Conservation (phyloP, 2,888 invertebrate species). For the Troides aeacus region DNA sequence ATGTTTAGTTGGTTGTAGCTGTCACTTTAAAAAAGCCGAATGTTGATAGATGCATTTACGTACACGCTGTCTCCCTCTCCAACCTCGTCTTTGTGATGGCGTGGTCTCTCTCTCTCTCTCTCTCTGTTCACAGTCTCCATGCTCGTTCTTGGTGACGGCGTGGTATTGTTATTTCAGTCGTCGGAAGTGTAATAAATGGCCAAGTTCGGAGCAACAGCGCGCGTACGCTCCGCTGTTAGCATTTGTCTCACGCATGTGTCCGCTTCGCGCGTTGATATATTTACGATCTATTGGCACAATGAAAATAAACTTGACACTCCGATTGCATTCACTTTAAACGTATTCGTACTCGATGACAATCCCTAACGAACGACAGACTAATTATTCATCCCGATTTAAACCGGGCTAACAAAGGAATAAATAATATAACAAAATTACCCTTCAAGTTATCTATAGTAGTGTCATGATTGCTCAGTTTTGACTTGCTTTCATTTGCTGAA, state of each 20-base stretch:
- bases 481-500: too few relatives aligned
- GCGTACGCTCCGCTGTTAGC: constrained; percentile 66
- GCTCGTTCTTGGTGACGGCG: constrained; percentile 51
- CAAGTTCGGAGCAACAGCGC: constrained; percentile 67
- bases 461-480: too few relatives aligned
- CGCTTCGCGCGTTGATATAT: constrained; percentile 69
- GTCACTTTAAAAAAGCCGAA: constrained; percentile 45
- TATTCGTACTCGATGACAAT: constrained; percentile 50
- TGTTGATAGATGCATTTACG: constrained; percentile 61
- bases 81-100: too few relatives aligned
- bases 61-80: constrained; percentile 49
- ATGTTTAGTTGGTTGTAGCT: constrained; percentile 17
- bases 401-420: constrained; percentile 8
- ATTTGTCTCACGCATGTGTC: constrained; percentile 71
- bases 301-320: constrained; percentile 56
- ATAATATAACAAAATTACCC: not conserved
- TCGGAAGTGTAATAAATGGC: constrained; percentile 69
- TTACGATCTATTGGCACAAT: constrained; percentile 76
- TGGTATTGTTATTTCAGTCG: constrained; percentile 76
- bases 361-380: constrained; percentile 68
- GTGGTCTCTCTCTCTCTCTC: too few relatives aligned
- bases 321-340: constrained; percentile 44
- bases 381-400: constrained; percentile 54
- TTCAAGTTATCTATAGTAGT: not conserved
- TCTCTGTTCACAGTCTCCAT: constrained; percentile 46